phyloP scores from a whole-genome alignment of 2,797 vertebrate species.

The Microtus obscurus region DNA sequence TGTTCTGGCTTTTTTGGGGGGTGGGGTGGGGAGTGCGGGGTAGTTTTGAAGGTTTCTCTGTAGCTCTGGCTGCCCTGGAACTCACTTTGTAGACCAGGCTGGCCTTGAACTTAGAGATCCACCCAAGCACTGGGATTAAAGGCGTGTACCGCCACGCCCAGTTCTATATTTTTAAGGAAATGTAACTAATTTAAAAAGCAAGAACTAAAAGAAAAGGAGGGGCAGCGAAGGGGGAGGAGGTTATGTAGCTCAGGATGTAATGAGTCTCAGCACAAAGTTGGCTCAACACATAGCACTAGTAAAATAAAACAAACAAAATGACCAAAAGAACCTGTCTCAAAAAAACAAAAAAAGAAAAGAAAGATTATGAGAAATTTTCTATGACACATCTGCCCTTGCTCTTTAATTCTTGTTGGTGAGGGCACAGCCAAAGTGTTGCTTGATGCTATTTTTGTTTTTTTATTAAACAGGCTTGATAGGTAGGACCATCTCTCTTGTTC shows the following conservation, averaged over 20 bases:
- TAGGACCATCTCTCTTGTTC: not conserved
- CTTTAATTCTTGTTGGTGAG: not conserved
- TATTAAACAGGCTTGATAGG: not conserved
- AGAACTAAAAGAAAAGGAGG: not conserved
- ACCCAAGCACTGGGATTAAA: too few species aligned
- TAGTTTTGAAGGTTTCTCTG: too few species aligned
- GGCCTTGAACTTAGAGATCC: too few species aligned
- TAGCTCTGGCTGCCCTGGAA: too few species aligned
- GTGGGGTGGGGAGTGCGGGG: too few species aligned
- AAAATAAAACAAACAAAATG: not conserved
- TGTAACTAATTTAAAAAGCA: slow-evolving; percentile 5
- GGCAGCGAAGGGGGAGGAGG: too few species aligned
- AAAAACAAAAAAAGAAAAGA: not conserved
- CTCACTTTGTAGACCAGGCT: too few species aligned
- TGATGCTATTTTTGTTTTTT: not conserved
- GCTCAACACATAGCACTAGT: not conserved
- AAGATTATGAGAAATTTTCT: not conserved
- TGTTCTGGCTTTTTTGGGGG: not conserved
- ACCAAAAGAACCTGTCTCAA: not conserved
- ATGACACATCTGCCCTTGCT: not conserved
- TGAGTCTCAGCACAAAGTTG: not conserved
- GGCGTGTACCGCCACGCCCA: too few species aligned
- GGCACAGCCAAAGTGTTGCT: not conserved
- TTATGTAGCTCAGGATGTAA: not conserved
- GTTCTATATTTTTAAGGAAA: not conserved